Evolutionary conservation across 2,888 invertebrate species (phyloP), one percentile per base, ranked within the genome.

Genomic region (Rhingia campestris): DNA sequence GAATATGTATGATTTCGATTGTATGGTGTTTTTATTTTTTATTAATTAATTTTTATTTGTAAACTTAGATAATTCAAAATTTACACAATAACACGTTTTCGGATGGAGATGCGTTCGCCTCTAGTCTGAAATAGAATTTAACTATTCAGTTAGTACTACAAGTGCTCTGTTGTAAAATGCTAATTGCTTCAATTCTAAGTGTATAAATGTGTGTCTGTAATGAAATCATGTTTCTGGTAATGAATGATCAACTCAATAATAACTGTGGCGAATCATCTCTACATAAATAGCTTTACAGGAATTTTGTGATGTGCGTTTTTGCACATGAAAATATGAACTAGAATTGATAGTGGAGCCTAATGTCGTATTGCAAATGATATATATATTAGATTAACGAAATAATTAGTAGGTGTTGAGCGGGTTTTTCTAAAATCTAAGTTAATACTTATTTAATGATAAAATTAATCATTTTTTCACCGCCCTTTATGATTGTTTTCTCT

Each of bases 81-180:
- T 56, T 43, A 75, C 66, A 51, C 56, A 66, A 35, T 41, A 43
- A 63, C 54, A 45, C 14, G n/a, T 51, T 59, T 14, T 47, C 9
- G n/a, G 41, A 49, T 82, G 69, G 39, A 69, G 12, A 58, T 56
- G 30, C 45, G 69, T 22, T 22, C 22, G 51, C 41, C 63, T 69
- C 69, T 81, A 75, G 81, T 75, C 75, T 64, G 51, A 32, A 67
- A 61, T 73, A 49, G 22, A 22, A 2, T 54, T 51, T 9, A 73
- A 56, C 2, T 41, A 10, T 47, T 59, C 32, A 47, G 74, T 47
- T 47, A 22, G 22, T 22, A 22, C 22, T 61, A 59, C 59, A 66
- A 72, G 59, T 64, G 22, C 53, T 59, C 59, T 39, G 7, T 59
- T 51, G 59, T 39, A 45, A 66, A 53, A 39, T 39, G 39, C n/a